Conservation (phyloP, 2,113 vertebrate genomes). For the Atherinomorus stipes region DNA sequence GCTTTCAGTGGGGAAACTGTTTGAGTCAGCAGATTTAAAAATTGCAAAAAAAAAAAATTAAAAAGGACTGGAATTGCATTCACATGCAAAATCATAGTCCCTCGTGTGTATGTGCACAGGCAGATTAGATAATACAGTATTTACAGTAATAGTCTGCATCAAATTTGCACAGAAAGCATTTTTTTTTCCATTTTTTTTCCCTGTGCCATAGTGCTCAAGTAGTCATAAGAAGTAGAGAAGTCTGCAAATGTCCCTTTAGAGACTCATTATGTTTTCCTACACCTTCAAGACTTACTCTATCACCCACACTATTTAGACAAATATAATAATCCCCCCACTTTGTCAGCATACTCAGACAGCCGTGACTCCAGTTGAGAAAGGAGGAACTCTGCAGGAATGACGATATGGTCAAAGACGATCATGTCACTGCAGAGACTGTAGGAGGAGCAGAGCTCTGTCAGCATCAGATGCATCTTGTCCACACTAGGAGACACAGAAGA, state of each 20-base stretch:
- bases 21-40: not conserved
- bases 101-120: not conserved
- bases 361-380: slow-evolving; percentile 88
- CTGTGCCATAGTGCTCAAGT: no score
- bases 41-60: not conserved
- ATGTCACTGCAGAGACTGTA: slow-evolving; percentile 85
- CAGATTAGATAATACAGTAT: not conserved
- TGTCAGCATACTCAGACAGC: slow-evolving; percentile 85
- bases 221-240: not conserved
- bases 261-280: not conserved
- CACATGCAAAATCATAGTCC: not conserved
- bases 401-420: slow-evolving; percentile 85
- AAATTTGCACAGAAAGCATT: no score
- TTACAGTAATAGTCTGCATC: no score
- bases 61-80: not conserved
- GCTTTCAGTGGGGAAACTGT: not conserved
- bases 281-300: not conserved
- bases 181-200: no score
- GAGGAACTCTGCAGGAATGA: slow-evolving; percentile 91
- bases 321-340: not conserved
- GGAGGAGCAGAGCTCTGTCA: slow-evolving; percentile 88
- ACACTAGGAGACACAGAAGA: slow-evolving; percentile 76
- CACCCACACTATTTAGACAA: slow-evolving; percentile 1
- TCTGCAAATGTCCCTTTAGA: slow-evolving; percentile 1
- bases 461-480: slow-evolving; percentile 90